Percentiles rank a stretch among this genome's conserved stretches.
Evolutionary conservation across 64 coral and sea anemone species (phyloP).

Genomic region (Montipora capricornis): DNA sequence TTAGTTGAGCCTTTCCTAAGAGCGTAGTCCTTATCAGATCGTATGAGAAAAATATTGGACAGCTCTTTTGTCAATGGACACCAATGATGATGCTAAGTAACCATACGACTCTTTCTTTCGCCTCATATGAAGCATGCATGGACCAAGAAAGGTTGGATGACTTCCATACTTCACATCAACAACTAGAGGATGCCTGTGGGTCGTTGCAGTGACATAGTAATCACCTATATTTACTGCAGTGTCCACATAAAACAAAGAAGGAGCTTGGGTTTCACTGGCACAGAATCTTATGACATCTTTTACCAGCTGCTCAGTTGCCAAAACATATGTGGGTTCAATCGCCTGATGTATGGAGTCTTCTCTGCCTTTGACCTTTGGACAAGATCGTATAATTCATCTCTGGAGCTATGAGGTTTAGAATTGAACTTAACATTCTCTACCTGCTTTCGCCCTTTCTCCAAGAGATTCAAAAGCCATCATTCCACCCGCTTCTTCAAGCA

Average conservation of each 20-base stretch:
- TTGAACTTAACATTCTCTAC: background rate
- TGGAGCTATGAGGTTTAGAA: background rate
- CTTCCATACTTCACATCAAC: constrained; percentile 32
- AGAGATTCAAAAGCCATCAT: constrained; percentile 12
- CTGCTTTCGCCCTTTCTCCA: background rate
- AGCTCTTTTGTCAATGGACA: constrained; percentile 45
- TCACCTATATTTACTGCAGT: constrained; percentile 64
- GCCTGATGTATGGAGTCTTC: background rate
- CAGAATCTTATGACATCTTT: constrained; percentile 60
- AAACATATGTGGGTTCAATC: background rate
- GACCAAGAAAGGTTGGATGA: constrained; percentile 61
- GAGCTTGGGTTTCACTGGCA: background rate
- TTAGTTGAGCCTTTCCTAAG: constrained; percentile 32
- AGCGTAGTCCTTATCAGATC: constrained; percentile 48
- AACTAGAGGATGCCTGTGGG: constrained; percentile 55
- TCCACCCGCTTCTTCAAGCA: constrained; percentile 8
- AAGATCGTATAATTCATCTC: constrained; percentile 12
- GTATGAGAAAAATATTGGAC: constrained; percentile 18
- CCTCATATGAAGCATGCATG: constrained; percentile 54
- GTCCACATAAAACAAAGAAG: constrained; percentile 54
- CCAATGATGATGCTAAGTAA: constrained; percentile 49
- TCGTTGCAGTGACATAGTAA: constrained; percentile 69
- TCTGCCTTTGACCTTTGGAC: background rate
- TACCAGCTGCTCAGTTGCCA: constrained; percentile 37
- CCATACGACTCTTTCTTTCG: constrained; percentile 23